Conservation (phyloP, 2,113 vertebrate species). For the Erinaceus europaeus region DNA sequence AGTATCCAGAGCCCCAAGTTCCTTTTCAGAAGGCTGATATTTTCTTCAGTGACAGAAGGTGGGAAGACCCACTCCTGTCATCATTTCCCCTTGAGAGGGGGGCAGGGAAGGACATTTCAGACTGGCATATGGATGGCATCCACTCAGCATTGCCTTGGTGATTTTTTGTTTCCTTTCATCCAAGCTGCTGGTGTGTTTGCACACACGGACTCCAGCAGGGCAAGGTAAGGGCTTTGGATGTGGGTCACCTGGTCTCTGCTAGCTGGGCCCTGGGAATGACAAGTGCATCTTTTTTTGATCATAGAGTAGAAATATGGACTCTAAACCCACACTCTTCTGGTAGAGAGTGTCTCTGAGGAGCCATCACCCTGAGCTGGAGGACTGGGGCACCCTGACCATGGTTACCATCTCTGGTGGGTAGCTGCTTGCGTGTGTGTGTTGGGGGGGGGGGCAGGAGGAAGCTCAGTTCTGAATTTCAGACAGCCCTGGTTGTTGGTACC, state of each 20-base stretch:
- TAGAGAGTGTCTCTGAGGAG: slow-evolving; percentile 44
- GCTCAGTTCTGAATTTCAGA: slow-evolving; percentile 8
- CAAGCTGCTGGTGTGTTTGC: slow-evolving; percentile 48
- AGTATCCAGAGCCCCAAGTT: slow-evolving; percentile 39
- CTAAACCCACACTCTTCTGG: slow-evolving; percentile 45
- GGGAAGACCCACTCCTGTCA: neutral
- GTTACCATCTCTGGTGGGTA: neutral
- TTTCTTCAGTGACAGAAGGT: neutral
- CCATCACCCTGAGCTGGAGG: neutral
- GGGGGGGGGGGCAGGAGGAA: neutral
- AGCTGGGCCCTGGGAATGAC: slow-evolving; percentile 40
- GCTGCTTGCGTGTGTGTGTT: no score
- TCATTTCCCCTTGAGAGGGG: slow-evolving; percentile 36
- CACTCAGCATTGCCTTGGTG: slow-evolving; percentile 42
- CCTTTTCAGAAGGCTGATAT: slow-evolving; percentile 29
- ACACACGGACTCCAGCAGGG: neutral
- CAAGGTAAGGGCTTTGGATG: neutral
- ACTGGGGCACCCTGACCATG: neutral
- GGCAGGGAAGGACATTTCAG: slow-evolving; percentile 8
- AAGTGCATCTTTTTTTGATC: slow-evolving; percentile 50
- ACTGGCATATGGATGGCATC: neutral
- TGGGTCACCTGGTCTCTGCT: neutral
- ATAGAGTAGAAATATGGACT: slow-evolving; percentile 50
- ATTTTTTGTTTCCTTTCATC: slow-evolving; percentile 50
- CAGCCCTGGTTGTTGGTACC: slow-evolving; percentile 41